Conservation (phyloP, 2,888 invertebrate species). For the Lasioglossum leucozonium region DNA sequence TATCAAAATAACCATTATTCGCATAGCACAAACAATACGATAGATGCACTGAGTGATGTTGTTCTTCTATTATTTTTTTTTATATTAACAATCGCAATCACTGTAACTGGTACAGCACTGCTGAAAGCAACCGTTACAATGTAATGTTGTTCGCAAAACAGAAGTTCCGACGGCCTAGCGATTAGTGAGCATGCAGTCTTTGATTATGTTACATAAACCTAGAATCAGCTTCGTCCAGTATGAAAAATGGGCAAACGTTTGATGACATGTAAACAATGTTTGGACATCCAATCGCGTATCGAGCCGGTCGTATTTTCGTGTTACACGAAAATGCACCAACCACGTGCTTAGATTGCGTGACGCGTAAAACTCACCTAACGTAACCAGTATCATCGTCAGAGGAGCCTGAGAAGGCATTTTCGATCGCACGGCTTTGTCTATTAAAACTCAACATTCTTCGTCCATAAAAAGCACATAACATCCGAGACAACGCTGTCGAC, state of each 20-base stretch:
- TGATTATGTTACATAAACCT: not conserved
- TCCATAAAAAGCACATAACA: slow-evolving; percentile 21
- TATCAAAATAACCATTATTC: slow-evolving; percentile 22
- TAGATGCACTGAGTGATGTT: not conserved
- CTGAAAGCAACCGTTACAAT: slow-evolving; percentile 1
- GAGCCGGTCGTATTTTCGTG: slow-evolving; percentile 31
- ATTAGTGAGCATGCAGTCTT: not conserved
- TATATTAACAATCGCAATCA: not conserved
- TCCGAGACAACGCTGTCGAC: slow-evolving; percentile 36
- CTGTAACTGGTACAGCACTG: not conserved
- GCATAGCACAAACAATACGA: not conserved
- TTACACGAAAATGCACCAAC: not conserved
- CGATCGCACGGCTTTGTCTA: slow-evolving; percentile 16
- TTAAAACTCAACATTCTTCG: slow-evolving; percentile 48
- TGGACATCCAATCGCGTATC: slow-evolving; percentile 6
- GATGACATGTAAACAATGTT: slow-evolving; percentile 63
- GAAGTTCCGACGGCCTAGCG: not conserved
- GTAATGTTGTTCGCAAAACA: slow-evolving; percentile 11
- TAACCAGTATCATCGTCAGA: slow-evolving; percentile 60
- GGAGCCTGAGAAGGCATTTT: slow-evolving; percentile 42
- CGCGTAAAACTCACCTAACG: slow-evolving; percentile 50
- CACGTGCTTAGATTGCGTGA: slow-evolving; percentile 29
- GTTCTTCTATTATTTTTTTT: too few relatives aligned
- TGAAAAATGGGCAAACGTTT: slow-evolving; percentile 23
- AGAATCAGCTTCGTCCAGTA: not conserved